Evolutionary conservation across 2,113 vertebrate genomes (phyloP).

Genomic region (Galbula dea): DNA sequence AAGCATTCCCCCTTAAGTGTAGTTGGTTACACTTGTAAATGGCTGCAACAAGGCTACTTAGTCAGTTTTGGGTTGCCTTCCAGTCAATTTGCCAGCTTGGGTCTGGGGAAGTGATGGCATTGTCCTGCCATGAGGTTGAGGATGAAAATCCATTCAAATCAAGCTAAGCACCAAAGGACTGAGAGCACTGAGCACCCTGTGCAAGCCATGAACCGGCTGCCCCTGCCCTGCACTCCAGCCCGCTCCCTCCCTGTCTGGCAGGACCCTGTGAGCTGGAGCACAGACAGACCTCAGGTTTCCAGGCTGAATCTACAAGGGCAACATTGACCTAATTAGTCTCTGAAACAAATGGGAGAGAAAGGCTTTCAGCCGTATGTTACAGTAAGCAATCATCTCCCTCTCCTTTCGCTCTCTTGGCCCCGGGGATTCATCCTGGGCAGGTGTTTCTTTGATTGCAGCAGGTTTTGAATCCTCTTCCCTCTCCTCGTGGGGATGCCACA

Average conservation of each 20-base stretch:
- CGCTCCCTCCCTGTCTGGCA: accelerated
- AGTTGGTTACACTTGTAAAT: background rate
- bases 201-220: accelerated
- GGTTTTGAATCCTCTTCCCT: conserved; percentile 39
- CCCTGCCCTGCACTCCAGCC: background rate
- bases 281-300: background rate
- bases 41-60: background rate
- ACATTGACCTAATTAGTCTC: conserved; percentile 50
- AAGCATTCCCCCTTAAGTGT: background rate
- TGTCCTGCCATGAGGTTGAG: background rate
- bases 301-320: background rate
- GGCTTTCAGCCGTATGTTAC: background rate
- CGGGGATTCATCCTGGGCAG: conserved; percentile 33
- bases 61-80: background rate
- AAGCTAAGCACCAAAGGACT: background rate
- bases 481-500: conserved; percentile 31
- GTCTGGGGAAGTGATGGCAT: background rate
- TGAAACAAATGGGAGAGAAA: background rate
- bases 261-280: background rate
- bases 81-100: background rate
- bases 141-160: background rate
- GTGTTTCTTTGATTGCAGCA: conserved; percentile 47
- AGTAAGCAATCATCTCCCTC: background rate
- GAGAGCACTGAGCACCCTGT: background rate
- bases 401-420: background rate